Percentiles rank a stretch among this genome's conserved stretches.
phyloP scores from a whole-genome alignment of 2,888 invertebrate genomes.

The Lingula anatina region DNA sequence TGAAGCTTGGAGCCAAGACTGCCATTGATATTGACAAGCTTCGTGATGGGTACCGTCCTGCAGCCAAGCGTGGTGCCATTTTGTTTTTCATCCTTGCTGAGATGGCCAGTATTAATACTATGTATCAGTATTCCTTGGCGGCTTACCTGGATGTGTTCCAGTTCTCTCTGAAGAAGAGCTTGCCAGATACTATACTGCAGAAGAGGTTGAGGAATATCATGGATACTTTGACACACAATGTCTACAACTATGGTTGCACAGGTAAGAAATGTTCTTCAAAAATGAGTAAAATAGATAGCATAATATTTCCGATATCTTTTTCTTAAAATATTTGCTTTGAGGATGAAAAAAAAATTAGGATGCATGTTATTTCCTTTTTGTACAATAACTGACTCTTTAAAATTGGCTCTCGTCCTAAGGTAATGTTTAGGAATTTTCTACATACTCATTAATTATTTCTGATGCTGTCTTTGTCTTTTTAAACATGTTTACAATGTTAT shows the following conservation, averaged over 20 bases:
- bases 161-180: constrained; percentile 73
- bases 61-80: constrained; percentile 80
- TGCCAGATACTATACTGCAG: constrained; percentile 72
- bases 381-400: too few species aligned
- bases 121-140: constrained; percentile 88
- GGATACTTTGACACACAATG: constrained; percentile 76
- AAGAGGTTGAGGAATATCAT: constrained; percentile 78
- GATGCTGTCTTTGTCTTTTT: too few species aligned
- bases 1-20: constrained; percentile 71
- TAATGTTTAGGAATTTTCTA: too few species aligned
- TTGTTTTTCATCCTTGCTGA: constrained; percentile 86
- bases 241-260: constrained; percentile 87
- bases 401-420: too few species aligned
- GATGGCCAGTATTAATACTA: constrained; percentile 80
- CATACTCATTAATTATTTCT: too few species aligned
- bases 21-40: constrained; percentile 75
- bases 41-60: constrained; percentile 79
- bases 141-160: constrained; percentile 82
- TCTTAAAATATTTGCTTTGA: too few species aligned
- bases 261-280: constrained; percentile 51
- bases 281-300: background rate
- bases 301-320: too few species aligned
- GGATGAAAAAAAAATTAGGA: too few species aligned
- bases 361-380: too few species aligned
- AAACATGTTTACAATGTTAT: too few species aligned